Base-by-base conservation (phyloP, 1,140 invertebrate genomes). In the Heterodera schachtii region DNA sequence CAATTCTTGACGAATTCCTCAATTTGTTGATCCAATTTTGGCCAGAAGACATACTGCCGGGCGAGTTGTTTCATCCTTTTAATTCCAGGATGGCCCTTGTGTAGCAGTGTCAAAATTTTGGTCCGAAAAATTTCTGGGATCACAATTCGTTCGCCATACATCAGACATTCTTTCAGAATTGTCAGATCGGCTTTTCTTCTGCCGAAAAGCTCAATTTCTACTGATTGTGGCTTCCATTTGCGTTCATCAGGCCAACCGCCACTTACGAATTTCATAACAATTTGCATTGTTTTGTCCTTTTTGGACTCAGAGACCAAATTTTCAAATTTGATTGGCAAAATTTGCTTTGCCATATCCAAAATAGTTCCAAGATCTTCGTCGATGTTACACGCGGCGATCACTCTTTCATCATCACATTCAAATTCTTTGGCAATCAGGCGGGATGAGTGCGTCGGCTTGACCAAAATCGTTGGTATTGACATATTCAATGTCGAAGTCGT, bases 401-500 rank as follows among this genome's bases (percentile, higher is more conserved):
- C 47, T 49, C 47, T 4, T 9, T 49, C 47, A 6, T 49, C 47
- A 6, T 49, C 47, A 4, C 4, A 4, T 49, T 49, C 47, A 9
- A 4, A 4, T 49, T 9, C 47, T 49, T 49, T 49, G 4, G 75
- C 60, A 31, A 84, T 85, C 19, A 90, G 83, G 44, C 90, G 75
- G 41, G 78, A 85, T 84, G 57, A 91, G 83, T 9, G 83, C 85
- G 82, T 86, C 84, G 64, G 82, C 85, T 41, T 89, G 84, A 57
- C 84, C 84, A 76, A 88, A 85, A 6, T 85, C 80, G 9, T 80
- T 21, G 3, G 86, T 83, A 13, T 60, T 67, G 21, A 81, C 82
- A 77, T 91, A 90, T 70, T 88, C 81, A 79, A 91, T 89, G 31
- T 86, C 84, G 84, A 90, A 91, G 73, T 87, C 77, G 84, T 90